These are phyloP conservation scores for Malurus cyaneus DNA, from an alignment of 2,113 vertebrate species.

Conservation along the genomic window DNA sequence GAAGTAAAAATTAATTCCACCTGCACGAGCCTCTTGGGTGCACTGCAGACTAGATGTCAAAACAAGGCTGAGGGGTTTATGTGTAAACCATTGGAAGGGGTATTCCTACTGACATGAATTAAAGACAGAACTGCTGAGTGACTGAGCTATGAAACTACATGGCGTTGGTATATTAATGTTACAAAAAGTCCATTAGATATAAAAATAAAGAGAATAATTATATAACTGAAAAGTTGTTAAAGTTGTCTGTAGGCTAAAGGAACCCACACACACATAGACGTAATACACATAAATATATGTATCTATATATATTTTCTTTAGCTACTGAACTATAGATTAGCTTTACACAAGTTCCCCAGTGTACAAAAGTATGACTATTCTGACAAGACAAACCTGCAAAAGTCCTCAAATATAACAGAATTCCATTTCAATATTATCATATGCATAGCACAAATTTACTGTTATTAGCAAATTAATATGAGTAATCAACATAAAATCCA, in stretches of 20 bases:
- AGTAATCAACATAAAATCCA: not conserved
- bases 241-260: not conserved
- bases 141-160: not conserved
- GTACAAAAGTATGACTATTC: not conserved
- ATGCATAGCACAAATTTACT: not conserved
- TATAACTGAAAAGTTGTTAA: not conserved
- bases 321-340: not conserved
- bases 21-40: not conserved
- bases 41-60: not conserved
- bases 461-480: not conserved
- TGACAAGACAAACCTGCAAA: not conserved
- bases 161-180: not conserved
- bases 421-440: not conserved
- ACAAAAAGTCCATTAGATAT: not conserved
- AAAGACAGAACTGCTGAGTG: not conserved
- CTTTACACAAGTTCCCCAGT: not conserved
- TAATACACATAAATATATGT: not conserved
- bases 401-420: not conserved
- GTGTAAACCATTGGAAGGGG: not conserved
- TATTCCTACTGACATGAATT: not conserved
- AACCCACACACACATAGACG: rapidly evolving
- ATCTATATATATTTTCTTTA: not conserved
- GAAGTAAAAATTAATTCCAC: not conserved
- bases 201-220: not conserved
- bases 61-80: not conserved